These are phyloP conservation scores for Apus apus DNA, from an alignment of 2,113 vertebrate species.

Conservation along the genomic window DNA sequence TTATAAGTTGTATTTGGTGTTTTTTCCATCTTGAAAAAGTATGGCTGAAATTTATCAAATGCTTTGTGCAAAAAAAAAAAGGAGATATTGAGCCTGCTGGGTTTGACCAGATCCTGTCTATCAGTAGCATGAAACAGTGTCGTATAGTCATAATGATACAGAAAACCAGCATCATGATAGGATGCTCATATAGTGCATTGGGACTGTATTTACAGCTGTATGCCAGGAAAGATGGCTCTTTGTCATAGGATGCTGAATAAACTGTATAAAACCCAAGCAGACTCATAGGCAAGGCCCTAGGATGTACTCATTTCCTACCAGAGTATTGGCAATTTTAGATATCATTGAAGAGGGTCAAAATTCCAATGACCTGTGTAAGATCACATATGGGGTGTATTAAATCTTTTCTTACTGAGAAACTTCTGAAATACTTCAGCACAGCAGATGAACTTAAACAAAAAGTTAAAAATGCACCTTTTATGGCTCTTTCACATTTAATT, in stretches of 20 bases:
- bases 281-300: neutral
- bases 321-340: neutral
- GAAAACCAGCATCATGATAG: neutral
- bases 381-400: neutral
- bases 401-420: neutral
- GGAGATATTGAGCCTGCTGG: neutral
- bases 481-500: neutral
- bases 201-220: neutral
- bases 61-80: neutral
- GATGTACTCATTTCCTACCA: neutral
- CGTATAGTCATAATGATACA: neutral
- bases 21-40: neutral
- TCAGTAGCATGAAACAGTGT: neutral
- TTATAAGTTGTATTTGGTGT: neutral
- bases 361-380: neutral
- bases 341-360: neutral
- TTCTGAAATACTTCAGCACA: neutral
- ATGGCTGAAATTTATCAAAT: neutral
- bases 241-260: neutral
- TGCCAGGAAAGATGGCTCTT: neutral
- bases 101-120: neutral
- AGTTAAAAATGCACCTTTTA: neutral
- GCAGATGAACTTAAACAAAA: neutral
- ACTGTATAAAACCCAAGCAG: neutral
- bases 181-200: neutral